Evolutionary conservation across 2,888 invertebrate species (phyloP), one percentile per base, ranked within the genome.

Genomic region (Heliothis peltigera): DNA sequence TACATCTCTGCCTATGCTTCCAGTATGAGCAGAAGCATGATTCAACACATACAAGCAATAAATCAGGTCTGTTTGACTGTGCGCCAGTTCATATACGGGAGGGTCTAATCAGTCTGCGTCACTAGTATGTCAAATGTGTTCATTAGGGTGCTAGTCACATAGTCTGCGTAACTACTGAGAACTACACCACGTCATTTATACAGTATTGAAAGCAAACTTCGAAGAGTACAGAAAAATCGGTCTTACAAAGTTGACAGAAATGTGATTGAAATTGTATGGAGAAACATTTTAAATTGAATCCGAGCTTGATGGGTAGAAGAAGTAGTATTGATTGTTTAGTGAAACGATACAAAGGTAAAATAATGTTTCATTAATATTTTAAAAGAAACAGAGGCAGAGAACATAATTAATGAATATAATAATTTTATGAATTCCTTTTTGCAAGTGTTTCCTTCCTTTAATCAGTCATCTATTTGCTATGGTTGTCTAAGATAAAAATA

Each of bases 41-140:
- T 39, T 28, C 2, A 28, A 8, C 56, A 59, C 70, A 47, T 0
- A 25, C 52, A 5, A 2, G 7, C 8, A 51, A 74, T 73, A 74
- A 54, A 73, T 73, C 70, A 74, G 28, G 1, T 39, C 2, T 47
- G 70, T 57, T 64, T 74, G 53, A 57, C 49, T 54, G 2, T 52
- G 51, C 19, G 42, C 46, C 55, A 10, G 39, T 17, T 17, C 64
- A 12, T 74, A 74, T 52, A 71, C 17, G 64, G 72, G 48, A 64
- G 70, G 47, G n/a, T 35, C 75, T 74, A 74, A 72, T 74, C 70
- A 74, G 44, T 64, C 47, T 74, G 72, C 72, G 75, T 72, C 75
- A 72, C 53, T 42, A 39, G 56, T 51, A 17, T 49, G 58, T 65
- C 51, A 54, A 56, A 49, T 59, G 52, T 64, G 19, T 21, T 59